Evolutionary conservation across 2,113 vertebrate species (phyloP).

Genomic region (Scatophagus argus): DNA sequence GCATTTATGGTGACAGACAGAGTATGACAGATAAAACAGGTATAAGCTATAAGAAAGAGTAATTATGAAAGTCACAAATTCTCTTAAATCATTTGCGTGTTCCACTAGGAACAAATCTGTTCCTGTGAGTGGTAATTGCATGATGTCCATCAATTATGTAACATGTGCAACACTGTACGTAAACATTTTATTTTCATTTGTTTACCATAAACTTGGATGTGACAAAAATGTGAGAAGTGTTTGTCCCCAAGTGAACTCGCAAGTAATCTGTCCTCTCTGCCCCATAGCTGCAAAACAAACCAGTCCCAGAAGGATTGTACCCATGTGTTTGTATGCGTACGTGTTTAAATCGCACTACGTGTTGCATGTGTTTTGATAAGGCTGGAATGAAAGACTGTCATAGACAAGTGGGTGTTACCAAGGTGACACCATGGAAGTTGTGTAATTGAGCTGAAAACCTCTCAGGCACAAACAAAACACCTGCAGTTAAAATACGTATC

Average conservation of each 20-base stretch:
- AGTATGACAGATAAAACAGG: no score
- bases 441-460: neutral
- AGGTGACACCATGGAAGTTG: neutral
- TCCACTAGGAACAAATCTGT: no score
- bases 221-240: no score
- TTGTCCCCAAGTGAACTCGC: neutral
- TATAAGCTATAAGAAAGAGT: no score
- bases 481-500: neutral
- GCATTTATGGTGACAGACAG: no score
- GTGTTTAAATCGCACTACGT: neutral
- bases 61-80: no score
- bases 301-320: neutral
- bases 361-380: neutral
- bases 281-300: slow-evolving; percentile 13
- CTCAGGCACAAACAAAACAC: neutral
- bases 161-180: no score
- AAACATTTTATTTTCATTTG: no score
- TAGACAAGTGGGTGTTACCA: neutral
- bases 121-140: no score
- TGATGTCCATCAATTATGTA: no score
- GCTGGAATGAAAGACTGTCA: neutral
- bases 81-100: no score
- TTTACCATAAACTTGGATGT: no score
- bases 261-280: neutral
- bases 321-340: neutral